Percentiles rank a stretch among this genome's conserved stretches.
Conservation (phyloP, 2,888 invertebrate genomes). For the Conistra vaccinii region DNA sequence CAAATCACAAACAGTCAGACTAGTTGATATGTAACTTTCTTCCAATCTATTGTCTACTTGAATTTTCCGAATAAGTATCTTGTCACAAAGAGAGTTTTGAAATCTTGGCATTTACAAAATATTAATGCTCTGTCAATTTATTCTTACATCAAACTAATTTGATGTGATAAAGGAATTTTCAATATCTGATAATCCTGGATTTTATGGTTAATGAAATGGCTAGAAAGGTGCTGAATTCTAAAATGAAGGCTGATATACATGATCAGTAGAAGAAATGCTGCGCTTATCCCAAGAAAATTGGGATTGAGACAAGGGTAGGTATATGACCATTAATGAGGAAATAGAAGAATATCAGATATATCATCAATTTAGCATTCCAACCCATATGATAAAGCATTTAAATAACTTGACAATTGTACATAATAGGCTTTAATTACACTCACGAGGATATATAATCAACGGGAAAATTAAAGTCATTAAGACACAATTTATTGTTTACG, state of each 20-base stretch:
- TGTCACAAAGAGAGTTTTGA: not conserved
- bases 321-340: not conserved
- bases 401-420: slow-evolving; percentile 3
- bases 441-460: slow-evolving; percentile 6
- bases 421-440: slow-evolving; percentile 5
- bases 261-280: not conserved
- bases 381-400: not conserved
- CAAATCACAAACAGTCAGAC: not conserved
- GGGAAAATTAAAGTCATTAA: not conserved
- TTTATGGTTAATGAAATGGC: not conserved
- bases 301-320: no score
- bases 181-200: not conserved
- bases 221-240: not conserved
- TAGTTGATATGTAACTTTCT: not conserved
- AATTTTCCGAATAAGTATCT: not conserved
- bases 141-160: not conserved
- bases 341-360: not conserved
- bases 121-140: not conserved
- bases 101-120: not conserved
- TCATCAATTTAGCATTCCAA: not conserved
- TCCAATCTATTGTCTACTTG: not conserved
- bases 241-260: not conserved
- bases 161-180: not conserved
- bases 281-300: not conserved
- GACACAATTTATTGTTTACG: not conserved